phyloP scores from a whole-genome alignment of 2,797 vertebrate species.

The Perodicticus potto region DNA sequence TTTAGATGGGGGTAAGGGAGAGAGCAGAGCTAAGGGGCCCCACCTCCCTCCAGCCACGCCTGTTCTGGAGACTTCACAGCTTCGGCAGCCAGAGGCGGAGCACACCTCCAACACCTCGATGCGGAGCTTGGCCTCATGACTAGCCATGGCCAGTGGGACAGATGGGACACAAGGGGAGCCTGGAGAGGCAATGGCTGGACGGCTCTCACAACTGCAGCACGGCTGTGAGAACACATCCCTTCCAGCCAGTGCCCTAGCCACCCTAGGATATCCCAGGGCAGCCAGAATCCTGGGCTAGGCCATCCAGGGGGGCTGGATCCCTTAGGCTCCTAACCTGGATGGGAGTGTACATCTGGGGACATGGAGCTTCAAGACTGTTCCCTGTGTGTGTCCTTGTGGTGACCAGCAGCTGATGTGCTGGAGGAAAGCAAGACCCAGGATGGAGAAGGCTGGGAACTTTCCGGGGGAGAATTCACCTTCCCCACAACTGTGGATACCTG shows the following conservation, averaged over 20 bases:
- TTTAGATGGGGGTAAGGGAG: too few relatives aligned
- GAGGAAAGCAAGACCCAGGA: background rate
- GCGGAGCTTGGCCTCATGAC: background rate
- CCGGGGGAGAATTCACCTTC: background rate
- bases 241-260: fast-evolving
- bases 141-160: background rate
- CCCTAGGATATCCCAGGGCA: background rate
- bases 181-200: background rate
- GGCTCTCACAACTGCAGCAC: background rate
- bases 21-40: background rate
- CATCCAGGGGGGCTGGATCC: background rate
- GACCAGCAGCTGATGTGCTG: background rate
- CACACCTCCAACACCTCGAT: background rate
- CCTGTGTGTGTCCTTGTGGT: background rate
- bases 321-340: background rate
- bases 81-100: background rate
- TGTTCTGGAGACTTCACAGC: background rate
- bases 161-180: background rate
- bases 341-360: background rate
- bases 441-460: background rate
- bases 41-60: fast-evolving
- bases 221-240: background rate
- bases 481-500: background rate
- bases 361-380: background rate
- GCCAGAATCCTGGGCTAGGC: background rate